These are phyloP conservation scores for Hipparchia semele DNA, from an alignment of 2,888 invertebrate species.

Conservation along the genomic window DNA sequence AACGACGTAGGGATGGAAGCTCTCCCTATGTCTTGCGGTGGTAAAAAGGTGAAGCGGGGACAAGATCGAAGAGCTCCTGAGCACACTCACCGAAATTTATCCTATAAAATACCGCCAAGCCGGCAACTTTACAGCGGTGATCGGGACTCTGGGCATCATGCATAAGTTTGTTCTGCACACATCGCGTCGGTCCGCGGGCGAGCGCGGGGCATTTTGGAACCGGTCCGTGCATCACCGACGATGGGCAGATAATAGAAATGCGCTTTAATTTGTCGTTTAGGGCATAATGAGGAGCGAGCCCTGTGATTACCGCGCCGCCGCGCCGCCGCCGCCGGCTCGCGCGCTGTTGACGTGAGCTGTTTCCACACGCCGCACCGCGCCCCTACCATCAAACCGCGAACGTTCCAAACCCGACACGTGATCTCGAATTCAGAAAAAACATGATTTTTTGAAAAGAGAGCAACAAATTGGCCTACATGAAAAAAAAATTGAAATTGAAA, in stretches of 20 bases:
- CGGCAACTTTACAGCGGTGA: not conserved
- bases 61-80: no score
- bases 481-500: no score
- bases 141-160: not conserved
- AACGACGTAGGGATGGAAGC: no score
- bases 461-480: no score
- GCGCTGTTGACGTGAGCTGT: conserved; percentile 81
- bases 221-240: conserved; percentile 67
- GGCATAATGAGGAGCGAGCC: conserved; percentile 79
- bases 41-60: no score
- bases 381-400: conserved; percentile 53
- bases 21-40: no score
- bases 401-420: not conserved
- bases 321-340: conserved; percentile 77
- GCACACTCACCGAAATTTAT: no score
- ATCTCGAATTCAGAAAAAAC: not conserved
- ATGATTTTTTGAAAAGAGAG: not conserved
- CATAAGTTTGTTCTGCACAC: conserved; percentile 26
- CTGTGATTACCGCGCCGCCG: conserved; percentile 83
- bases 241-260: conserved; percentile 81
- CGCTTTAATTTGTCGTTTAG: conserved; percentile 83
- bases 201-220: conserved; percentile 54
- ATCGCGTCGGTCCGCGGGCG: conserved; percentile 26
- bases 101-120: not conserved
- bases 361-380: conserved; percentile 57